phyloP scores from a whole-genome alignment of 2,113 vertebrate genomes.

The Oreochromis tanganicae region DNA sequence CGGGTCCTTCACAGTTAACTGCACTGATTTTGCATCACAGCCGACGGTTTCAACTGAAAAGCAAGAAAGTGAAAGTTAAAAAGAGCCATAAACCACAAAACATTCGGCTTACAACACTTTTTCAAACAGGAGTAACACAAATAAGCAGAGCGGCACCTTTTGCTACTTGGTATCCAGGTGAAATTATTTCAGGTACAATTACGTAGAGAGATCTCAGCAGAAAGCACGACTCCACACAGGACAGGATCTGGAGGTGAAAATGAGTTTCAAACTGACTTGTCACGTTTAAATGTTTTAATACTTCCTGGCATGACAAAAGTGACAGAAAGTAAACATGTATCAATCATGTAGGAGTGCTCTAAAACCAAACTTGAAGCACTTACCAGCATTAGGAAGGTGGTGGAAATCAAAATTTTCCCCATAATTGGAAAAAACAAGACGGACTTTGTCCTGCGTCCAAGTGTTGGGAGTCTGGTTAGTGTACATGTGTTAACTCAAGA shows the following conservation, averaged over 20 bases:
- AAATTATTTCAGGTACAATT: too few species aligned
- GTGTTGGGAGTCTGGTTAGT: not conserved
- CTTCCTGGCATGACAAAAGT: not conserved
- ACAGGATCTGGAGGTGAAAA: not conserved
- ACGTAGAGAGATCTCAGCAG: too few species aligned
- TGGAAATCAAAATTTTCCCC: conserved; percentile 1
- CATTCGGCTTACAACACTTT: rapidly evolving
- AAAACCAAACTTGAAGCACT: not conserved
- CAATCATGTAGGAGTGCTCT: too few species aligned
- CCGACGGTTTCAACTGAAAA: conserved; percentile 23
- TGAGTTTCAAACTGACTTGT: not conserved
- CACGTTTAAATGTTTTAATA: not conserved
- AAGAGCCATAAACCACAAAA: not conserved
- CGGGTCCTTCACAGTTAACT: not conserved
- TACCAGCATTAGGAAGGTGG: conserved; percentile 32
- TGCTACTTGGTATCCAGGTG: too few species aligned
- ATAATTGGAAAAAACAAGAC: not conserved
- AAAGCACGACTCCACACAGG: not conserved
- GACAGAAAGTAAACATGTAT: too few species aligned
- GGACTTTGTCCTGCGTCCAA: not conserved
- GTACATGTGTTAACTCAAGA: not conserved
- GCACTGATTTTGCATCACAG: not conserved
- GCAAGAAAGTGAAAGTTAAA: rapidly evolving
- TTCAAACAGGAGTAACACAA: too few species aligned
- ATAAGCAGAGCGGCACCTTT: too few species aligned